Conservation (phyloP, 2,113 vertebrate genomes). For the Aptenodytes patagonicus region DNA sequence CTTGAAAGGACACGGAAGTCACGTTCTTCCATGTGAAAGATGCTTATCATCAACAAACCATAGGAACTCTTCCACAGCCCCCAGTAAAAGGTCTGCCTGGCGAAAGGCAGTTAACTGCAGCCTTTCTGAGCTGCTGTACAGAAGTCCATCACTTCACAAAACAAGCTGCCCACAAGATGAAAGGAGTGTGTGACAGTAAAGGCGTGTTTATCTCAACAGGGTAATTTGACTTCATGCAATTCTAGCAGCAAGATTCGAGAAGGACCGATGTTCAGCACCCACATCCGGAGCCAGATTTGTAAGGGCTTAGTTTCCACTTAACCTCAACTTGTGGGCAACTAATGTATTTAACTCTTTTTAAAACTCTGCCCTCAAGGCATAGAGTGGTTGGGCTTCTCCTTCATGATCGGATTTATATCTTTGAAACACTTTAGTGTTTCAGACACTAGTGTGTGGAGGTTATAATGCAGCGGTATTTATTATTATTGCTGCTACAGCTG, state of each 20-base stretch:
- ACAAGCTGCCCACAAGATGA: background rate
- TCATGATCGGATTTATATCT: background rate
- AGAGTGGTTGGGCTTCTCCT: background rate
- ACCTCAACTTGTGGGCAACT: background rate
- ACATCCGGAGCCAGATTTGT: background rate
- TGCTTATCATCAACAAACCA: background rate
- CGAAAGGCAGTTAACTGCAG: background rate
- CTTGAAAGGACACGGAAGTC: background rate
- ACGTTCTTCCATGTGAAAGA: background rate
- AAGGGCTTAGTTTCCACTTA: background rate
- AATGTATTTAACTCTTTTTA: background rate
- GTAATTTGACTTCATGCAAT: background rate
- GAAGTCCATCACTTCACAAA: background rate
- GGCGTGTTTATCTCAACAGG: background rate
- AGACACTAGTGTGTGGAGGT: background rate
- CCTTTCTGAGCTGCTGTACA: background rate
- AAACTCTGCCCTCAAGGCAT: background rate
- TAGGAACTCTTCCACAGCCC: background rate
- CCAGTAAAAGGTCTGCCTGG: background rate
- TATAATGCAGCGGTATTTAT: background rate
- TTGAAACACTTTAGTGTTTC: background rate
- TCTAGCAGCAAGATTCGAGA: background rate
- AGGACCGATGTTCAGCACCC: background rate
- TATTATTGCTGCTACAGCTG: background rate
- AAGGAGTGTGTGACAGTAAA: background rate